phyloP scores from a whole-genome alignment of 2,113 vertebrate species.

The Genyomyrus donnyi region DNA sequence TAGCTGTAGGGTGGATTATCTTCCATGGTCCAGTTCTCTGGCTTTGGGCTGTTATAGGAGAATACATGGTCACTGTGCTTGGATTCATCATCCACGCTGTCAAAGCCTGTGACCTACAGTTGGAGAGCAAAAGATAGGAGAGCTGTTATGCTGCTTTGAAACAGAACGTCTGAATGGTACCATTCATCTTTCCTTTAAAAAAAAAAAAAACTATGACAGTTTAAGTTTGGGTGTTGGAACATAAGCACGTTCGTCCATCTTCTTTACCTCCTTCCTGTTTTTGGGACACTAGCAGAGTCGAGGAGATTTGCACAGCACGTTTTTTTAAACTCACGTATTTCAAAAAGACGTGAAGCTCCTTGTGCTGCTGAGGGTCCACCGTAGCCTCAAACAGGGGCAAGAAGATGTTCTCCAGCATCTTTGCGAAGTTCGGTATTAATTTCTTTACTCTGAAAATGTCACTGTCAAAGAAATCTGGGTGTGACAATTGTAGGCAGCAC shows the following conservation, averaged over 20 bases:
- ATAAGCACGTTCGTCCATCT: neutral
- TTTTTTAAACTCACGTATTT: conserved; percentile 80
- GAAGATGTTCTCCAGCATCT: conserved; percentile 95
- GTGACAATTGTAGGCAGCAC: too few relatives aligned
- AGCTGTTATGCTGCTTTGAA: neutral
- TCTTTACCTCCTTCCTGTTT: neutral
- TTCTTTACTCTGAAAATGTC: conserved; percentile 93
- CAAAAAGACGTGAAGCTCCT: conserved; percentile 77
- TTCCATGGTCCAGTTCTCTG: conserved; percentile 78
- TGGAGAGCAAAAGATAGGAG: neutral
- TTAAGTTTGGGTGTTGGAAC: neutral
- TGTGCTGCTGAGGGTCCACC: conserved; percentile 83
- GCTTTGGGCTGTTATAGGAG: conserved; percentile 86
- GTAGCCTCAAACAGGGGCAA: conserved; percentile 91
- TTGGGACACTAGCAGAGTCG: neutral
- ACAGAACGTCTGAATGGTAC: neutral
- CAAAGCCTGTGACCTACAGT: conserved; percentile 86
- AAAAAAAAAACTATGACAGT: too few relatives aligned
- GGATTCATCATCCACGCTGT: conserved; percentile 97
- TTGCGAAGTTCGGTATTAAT: conserved; percentile 77
- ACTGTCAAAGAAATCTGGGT: conserved; percentile 54
- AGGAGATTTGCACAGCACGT: neutral
- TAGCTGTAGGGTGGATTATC: conserved; percentile 95
- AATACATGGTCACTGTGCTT: conserved; percentile 97
- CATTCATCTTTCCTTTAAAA: neutral